Base-by-base conservation (phyloP, 2,113 vertebrate genomes). In the Indicator maculatus region DNA sequence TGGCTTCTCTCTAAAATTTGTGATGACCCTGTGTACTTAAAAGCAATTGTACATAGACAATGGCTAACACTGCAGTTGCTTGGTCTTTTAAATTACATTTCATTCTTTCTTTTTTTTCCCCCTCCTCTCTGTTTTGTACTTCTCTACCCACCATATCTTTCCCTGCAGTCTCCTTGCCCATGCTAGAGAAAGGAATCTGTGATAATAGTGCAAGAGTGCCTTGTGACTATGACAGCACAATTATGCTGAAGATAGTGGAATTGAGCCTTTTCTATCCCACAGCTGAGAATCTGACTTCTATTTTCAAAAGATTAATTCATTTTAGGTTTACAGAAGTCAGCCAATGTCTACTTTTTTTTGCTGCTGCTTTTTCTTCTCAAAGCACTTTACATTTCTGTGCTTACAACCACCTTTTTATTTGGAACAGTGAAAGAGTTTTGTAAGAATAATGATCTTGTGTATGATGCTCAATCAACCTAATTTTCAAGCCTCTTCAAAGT, bases 301-400 rank as follows among this genome's bases (percentile, higher is more conserved):
- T 82, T 90, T 93, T 90, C 85, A 88, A 81, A 89, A 88, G 70
- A 96, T 41, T 90, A 74, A 81, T 94, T 91, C 23, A 91, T 97
- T 73, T 67, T 76, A 90, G 79, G 73, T 88, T 93, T 91, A 78
- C 61, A 90, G 65, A 75, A 93, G 65, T 78, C 90, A 86, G 75
- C 36, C 85, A 95, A 56, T 71, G 63, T 93, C 69, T 90, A 4
- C 79, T 84, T 89, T 90, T 90, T 36, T 95, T 94, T 94, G 73
- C 69, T 90, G 73, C 63, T 90, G 65, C 69, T 93, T 91, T 89
- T 92, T 90, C 76, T 88, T 91, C 73, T 94, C 92, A 88, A 93
- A 92, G 76, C 44, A 47, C 28, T 93, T 83, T 74, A 88, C 50
- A 70, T 92, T 81, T 94, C 77, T 95, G 31, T 12, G 16, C 80